phyloP scores from a whole-genome alignment of 1,140 invertebrate species.

The Aphaenogaster floridana region DNA sequence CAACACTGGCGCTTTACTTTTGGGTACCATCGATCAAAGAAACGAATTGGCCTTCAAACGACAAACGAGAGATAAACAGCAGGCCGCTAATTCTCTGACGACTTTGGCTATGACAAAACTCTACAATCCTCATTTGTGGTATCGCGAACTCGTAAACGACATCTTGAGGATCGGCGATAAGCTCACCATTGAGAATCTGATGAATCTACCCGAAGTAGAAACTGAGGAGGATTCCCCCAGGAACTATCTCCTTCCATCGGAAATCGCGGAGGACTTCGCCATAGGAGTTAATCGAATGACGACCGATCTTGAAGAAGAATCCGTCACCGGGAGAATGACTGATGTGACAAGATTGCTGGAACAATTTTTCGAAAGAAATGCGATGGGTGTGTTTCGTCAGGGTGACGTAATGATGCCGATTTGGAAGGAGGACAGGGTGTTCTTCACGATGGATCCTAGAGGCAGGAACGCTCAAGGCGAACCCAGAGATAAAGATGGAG shows the following conservation, averaged over 20 bases:
- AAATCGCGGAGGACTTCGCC: conserved; percentile 82
- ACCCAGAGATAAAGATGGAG: conserved; percentile 69
- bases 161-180: conserved; percentile 82
- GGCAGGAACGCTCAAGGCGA: conserved; percentile 75
- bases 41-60: conserved; percentile 77
- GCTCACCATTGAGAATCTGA: conserved; percentile 80
- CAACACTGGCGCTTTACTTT: conserved; percentile 77
- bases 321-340: conserved; percentile 49
- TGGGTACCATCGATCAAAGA: conserved; percentile 78
- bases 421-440: conserved; percentile 79
- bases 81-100: conserved; percentile 79
- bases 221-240: conserved; percentile 75
- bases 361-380: conserved; percentile 76
- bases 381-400: conserved; percentile 80
- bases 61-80: conserved; percentile 81
- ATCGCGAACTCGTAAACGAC: conserved; percentile 81
- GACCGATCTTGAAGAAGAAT: conserved; percentile 76
- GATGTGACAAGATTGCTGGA: conserved; percentile 73
- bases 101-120: conserved; percentile 82
- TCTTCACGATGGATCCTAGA: conserved; percentile 81
- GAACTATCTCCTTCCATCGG: conserved; percentile 84
- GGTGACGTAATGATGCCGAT: conserved; percentile 79
- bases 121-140: conserved; percentile 81
- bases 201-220: conserved; percentile 81
- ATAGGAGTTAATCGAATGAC: conserved; percentile 81